Percentiles rank a stretch among this genome's conserved stretches.
These are phyloP conservation scores for Myotis vivesi DNA, from an alignment of 2,797 vertebrate species.

Conservation along the genomic window DNA sequence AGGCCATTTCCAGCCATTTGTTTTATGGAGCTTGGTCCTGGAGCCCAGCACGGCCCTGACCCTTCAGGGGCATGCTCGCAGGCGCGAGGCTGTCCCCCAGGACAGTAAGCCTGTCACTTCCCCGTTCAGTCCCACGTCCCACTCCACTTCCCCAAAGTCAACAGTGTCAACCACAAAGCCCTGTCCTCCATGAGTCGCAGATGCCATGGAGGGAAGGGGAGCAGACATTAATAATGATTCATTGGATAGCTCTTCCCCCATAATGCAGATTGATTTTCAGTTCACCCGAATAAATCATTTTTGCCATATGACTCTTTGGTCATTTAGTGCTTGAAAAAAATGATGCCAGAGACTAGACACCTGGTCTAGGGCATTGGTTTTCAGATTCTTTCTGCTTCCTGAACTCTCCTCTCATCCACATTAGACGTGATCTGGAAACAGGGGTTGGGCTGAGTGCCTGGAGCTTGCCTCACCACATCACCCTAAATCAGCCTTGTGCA, in stretches of 20 bases:
- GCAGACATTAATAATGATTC: background rate
- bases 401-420: background rate
- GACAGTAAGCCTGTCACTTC: background rate
- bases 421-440: background rate
- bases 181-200: background rate
- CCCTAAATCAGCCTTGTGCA: background rate
- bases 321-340: constrained; percentile 36
- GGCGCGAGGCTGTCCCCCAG: background rate
- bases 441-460: background rate
- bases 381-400: background rate
- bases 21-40: constrained; percentile 60
- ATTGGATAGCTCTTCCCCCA: background rate
- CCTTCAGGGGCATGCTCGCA: background rate
- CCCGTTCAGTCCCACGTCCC: background rate
- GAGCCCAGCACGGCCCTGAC: constrained; percentile 10
- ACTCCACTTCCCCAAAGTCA: background rate
- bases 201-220: background rate
- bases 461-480: background rate
- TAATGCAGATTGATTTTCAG: background rate
- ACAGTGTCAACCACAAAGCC: background rate
- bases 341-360: background rate
- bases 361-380: background rate
- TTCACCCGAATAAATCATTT: background rate
- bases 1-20: constrained; percentile 67
- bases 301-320: background rate